These are phyloP conservation scores for Apotomis capreana DNA, from an alignment of 2,888 invertebrate genomes.

Conservation along the genomic window DNA sequence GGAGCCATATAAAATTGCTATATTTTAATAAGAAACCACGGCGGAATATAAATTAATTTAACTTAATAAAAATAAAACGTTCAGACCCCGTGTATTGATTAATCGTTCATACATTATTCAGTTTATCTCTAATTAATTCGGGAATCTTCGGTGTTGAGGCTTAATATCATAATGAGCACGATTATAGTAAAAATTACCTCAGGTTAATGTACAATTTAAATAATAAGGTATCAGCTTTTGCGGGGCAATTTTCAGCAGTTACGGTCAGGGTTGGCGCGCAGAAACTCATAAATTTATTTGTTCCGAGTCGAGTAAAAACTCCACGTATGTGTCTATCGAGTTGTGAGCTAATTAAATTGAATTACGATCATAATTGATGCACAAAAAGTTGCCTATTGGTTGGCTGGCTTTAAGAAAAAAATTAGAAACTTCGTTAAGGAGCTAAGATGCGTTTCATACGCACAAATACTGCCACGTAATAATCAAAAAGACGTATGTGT, in stretches of 20 bases:
- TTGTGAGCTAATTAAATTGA: conserved; percentile 60
- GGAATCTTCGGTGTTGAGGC: conserved; percentile 43
- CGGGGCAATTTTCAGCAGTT: conserved; percentile 42
- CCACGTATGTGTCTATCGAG: conserved; percentile 49
- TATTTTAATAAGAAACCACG: conserved; percentile 73
- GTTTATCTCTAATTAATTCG: conserved; percentile 58
- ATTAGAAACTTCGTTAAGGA: conserved; percentile 57
- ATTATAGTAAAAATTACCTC: conserved; percentile 53
- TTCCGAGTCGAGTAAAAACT: conserved; percentile 29
- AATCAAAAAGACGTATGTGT: not conserved
- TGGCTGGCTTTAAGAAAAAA: conserved; percentile 54
- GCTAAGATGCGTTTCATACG: conserved; percentile 54
- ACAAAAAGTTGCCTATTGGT: conserved; percentile 54
- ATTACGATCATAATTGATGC: conserved; percentile 52
- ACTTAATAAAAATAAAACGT: conserved; percentile 62
- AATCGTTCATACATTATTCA: conserved; percentile 68
- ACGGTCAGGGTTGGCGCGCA: conserved; percentile 19
- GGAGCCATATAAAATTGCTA: conserved; percentile 72
- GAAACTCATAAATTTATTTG: conserved; percentile 14
- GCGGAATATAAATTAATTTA: conserved; percentile 72
- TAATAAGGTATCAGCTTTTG: conserved; percentile 49
- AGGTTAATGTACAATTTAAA: conserved; percentile 44
- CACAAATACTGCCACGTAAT: conserved; percentile 47
- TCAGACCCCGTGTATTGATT: conserved; percentile 57
- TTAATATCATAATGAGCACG: conserved; percentile 51